Conservation (phyloP, 2,888 invertebrate genomes). For the Dasysyrphus albostriatus region DNA sequence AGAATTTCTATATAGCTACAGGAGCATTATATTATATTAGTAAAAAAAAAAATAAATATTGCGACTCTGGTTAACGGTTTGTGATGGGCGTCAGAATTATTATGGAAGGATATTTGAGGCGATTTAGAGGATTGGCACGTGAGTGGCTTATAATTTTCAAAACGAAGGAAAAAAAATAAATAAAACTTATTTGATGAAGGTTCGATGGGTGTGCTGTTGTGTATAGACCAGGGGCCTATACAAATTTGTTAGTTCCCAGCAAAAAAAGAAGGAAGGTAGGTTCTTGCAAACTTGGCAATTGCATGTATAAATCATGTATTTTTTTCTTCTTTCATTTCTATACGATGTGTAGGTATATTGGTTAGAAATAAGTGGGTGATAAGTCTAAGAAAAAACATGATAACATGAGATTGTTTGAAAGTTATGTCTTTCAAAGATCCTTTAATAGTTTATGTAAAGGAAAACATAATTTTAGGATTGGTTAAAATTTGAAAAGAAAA, state of each 20-base stretch:
- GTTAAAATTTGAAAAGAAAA: background rate
- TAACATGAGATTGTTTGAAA: slow-evolving; percentile 12
- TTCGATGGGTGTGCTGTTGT: slow-evolving; percentile 43
- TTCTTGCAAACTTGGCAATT: slow-evolving; percentile 33
- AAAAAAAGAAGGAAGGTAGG: slow-evolving; percentile 1
- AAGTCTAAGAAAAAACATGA: slow-evolving; percentile 45
- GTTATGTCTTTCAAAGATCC: background rate
- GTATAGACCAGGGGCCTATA: background rate
- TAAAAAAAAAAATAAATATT: slow-evolving; percentile 31
- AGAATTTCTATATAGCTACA: background rate
- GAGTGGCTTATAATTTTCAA: slow-evolving; percentile 69
- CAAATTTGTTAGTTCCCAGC: slow-evolving; percentile 26
- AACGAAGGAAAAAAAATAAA: slow-evolving; percentile 6
- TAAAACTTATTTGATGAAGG: slow-evolving; percentile 66
- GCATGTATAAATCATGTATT: slow-evolving; percentile 65
- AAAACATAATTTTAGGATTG: background rate
- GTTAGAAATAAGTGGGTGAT: slow-evolving; percentile 71
- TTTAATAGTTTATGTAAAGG: background rate
- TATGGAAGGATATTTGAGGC: slow-evolving; percentile 51
- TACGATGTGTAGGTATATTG: slow-evolving; percentile 46
- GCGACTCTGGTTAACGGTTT: slow-evolving; percentile 64
- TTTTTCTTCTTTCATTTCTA: background rate
- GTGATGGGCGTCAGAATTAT: slow-evolving; percentile 56
- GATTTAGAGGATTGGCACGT: slow-evolving; percentile 56
- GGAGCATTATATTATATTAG: background rate